Conservation (phyloP, 2,888 invertebrate species). For the Thalpophila matura region DNA sequence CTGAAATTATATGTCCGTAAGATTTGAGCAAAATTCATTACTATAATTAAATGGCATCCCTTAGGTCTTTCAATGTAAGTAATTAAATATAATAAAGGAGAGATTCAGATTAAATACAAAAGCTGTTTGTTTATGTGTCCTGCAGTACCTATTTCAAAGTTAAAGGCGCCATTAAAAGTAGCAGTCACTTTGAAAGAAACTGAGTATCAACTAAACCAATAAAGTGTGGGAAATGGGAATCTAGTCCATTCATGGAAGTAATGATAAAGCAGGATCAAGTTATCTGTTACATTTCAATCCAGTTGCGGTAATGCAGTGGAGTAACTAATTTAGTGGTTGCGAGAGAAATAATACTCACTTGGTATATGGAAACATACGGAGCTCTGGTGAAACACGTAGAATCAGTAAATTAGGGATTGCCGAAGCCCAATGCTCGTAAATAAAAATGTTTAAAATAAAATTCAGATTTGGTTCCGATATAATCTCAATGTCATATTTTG, state of each 20-base stretch:
- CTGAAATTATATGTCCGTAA: no score
- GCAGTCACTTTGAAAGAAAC: constrained; percentile 10
- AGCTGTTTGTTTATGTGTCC: not conserved
- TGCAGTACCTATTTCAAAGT: constrained; percentile 11
- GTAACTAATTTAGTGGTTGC: constrained; percentile 60
- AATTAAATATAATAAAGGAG: not conserved
- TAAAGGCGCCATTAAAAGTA: constrained; percentile 13
- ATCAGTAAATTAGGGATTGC: constrained; percentile 8
- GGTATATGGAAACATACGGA: constrained; percentile 14
- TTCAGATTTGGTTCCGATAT: no score
- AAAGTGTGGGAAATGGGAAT: constrained; percentile 54
- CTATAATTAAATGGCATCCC: not conserved
- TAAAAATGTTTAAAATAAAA: no score
- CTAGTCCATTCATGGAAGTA: constrained; percentile 31
- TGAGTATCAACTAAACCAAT: constrained; percentile 21
- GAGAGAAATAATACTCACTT: constrained; percentile 34
- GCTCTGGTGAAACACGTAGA: constrained; percentile 14
- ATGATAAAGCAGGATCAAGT: constrained; percentile 53
- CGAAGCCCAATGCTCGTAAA: no score
- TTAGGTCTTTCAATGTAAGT: not conserved
- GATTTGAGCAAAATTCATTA: no score
- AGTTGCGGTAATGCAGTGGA: constrained; percentile 58
- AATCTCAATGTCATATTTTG: no score
- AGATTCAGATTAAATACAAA: not conserved
- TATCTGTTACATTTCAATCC: constrained; percentile 55